A percentile compares a stretch with the other conserved stretches of the same genome.
Conservation (phyloP, 2,797 vertebrate genomes). For the Malurus leucopterus region DNA sequence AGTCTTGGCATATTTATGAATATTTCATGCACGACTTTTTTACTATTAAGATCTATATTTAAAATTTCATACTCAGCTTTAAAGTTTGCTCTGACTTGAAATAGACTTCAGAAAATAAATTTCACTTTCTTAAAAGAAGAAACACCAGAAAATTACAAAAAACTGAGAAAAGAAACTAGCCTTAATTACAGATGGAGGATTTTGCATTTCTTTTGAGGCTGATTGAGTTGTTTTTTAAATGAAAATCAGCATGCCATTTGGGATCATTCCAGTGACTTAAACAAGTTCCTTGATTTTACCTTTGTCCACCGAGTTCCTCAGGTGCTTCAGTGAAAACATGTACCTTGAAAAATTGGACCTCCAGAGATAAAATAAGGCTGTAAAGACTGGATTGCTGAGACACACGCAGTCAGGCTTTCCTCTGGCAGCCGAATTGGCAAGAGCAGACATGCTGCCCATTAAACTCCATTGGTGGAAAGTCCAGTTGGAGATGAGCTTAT, state of each 20-base stretch:
- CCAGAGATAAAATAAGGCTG: background rate
- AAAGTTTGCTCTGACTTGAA: background rate
- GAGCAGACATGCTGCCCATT: background rate
- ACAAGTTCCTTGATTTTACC: background rate
- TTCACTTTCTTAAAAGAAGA: background rate
- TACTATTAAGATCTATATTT: background rate
- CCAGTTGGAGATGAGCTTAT: conserved; percentile 14
- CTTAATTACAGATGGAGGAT: background rate
- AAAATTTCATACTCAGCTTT: conserved; percentile 15
- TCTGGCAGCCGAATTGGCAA: background rate
- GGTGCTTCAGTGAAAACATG: background rate
- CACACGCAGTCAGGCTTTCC: background rate
- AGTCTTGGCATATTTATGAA: background rate
- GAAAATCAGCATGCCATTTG: background rate
- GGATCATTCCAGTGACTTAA: background rate
- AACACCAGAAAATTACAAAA: background rate
- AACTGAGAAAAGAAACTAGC: background rate
- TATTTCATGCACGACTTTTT: background rate
- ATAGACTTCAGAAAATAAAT: background rate
- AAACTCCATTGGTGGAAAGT: background rate
- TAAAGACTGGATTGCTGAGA: background rate
- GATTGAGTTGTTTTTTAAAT: background rate
- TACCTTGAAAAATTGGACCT: background rate
- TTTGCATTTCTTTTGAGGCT: background rate
- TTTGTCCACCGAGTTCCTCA: background rate